Base-by-base conservation (phyloP, 1,140 invertebrate species). In the Rhysida immarginata region DNA sequence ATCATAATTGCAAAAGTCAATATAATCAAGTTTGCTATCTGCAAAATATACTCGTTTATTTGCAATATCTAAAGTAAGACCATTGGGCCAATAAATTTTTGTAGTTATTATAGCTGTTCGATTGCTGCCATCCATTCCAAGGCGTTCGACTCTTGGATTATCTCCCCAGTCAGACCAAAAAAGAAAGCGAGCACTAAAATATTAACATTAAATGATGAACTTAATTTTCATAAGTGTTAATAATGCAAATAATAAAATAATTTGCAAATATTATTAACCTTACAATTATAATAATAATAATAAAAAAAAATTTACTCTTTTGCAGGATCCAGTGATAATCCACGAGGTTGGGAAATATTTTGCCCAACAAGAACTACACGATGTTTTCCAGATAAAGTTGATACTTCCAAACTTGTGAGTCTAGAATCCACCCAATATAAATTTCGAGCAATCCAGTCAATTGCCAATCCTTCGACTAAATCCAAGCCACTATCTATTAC, bases 121-220 rank as follows among this genome's bases (percentile, higher is more conserved):
- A 62, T 87, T 83, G 0, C 80, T 81, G 0, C 95, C 95, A 66
- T 99, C 95, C 86, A 99, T 88, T 21, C 92, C 92, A 8, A 94
- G 84, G 57, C 93, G 73, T 71, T 99, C 95, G 55, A 99, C 92
- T 1, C 93, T 71, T 1, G 95, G 95, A 73, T 96, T 91, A 66
- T 96, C 92, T 45, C 94, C 94, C 94, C 95, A 97, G 67, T 98
- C 95, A 0, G 91, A 95, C 94, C 94, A 96, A 74, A 96, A 96
- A 16, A 96, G 72, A 78, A 85, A 90, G 2, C 83, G 71, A 0
- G 87, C 81, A 26, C 76, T 77, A 57, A 26, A 66, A 59, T 51
- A 41, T 53, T 50, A 58, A 55, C 52, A 56, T 59, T 5, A 23
- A 16, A n/a, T n/a, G n/a, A n/a, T n/a, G n/a, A n/a, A n/a, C n/a